Evolutionary conservation across 2,797 vertebrate genomes (phyloP).

Genomic region (Gastrophryne carolinensis): DNA sequence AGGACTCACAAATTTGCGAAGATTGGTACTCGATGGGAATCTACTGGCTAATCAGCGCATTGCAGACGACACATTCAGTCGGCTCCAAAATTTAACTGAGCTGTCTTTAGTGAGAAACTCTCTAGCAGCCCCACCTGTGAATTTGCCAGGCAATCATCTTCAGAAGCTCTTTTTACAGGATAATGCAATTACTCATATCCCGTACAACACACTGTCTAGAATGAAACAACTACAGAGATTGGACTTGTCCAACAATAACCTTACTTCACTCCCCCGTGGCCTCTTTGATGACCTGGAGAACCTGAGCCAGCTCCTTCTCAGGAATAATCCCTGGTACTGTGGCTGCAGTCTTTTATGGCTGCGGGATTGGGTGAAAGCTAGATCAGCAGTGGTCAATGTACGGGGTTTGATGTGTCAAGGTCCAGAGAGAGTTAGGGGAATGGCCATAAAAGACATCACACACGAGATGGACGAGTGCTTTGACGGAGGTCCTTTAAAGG

Average conservation of each 20-base stretch:
- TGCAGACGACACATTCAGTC: conserved; percentile 87
- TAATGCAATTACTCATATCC: conserved; percentile 88
- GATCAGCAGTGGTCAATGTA: conserved; percentile 81
- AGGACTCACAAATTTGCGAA: conserved; percentile 81
- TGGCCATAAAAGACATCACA: conserved; percentile 82
- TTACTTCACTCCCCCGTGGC: conserved; percentile 86
- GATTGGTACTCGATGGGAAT: conserved; percentile 91
- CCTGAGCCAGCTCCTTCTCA: conserved; percentile 81
- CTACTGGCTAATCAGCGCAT: conserved; percentile 93
- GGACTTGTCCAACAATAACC: conserved; percentile 92
- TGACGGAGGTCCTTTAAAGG: conserved; percentile 54
- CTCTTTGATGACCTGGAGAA: conserved; percentile 87
- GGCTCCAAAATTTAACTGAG: conserved; percentile 87
- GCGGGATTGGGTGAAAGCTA: conserved; percentile 84
- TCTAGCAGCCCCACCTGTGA: conserved; percentile 81
- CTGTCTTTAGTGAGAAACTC: conserved; percentile 90
- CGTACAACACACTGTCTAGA: conserved; percentile 80
- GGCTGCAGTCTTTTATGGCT: conserved; percentile 91
- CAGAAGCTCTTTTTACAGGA: conserved; percentile 89
- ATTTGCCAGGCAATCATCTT: conserved; percentile 82
- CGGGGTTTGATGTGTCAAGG: conserved; percentile 88
- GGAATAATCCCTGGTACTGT: conserved; percentile 95
- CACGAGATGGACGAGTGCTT: conserved; percentile 90
- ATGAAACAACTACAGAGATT: conserved; percentile 83
- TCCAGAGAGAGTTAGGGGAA: conserved; percentile 82